A percentile compares a stretch with the other conserved stretches of the same genome.
Evolutionary conservation across 2,888 invertebrate genomes (phyloP).

Genomic region (Dorcus hopei): DNA sequence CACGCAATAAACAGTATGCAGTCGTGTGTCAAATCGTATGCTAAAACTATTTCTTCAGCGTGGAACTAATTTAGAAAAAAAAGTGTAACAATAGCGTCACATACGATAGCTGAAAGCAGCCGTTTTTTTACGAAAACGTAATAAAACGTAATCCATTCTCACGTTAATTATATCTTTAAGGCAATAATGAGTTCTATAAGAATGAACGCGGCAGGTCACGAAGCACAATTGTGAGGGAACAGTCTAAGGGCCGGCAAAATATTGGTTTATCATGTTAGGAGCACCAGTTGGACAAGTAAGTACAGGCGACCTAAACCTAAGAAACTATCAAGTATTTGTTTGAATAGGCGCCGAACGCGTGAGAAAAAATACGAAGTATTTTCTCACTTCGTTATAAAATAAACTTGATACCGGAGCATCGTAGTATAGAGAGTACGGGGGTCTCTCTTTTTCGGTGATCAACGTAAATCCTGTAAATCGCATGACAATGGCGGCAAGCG

Average conservation of each 20-base stretch:
- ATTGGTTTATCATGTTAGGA: conserved; percentile 27
- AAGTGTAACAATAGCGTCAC: too few relatives aligned
- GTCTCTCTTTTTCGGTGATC: background rate
- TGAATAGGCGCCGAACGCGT: conserved; percentile 16
- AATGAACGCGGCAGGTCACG: conserved; percentile 9
- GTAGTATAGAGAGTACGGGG: background rate
- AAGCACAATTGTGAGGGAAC: conserved; percentile 11
- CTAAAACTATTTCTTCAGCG: too few relatives aligned
- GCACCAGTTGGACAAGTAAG: conserved; percentile 17
- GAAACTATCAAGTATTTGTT: conserved; percentile 16
- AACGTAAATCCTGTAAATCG: background rate
- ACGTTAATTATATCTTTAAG: conserved; percentile 28
- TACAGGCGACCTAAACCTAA: conserved; percentile 5
- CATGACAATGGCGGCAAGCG: background rate
- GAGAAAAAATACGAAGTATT: conserved; percentile 19
- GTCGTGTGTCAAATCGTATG: too few relatives aligned
- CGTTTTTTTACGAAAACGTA: conserved; percentile 6
- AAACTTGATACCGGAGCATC: background rate
- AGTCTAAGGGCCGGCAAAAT: conserved; percentile 23
- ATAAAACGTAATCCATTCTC: conserved; percentile 25
- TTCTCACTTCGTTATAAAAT: conserved; percentile 19
- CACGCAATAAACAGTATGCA: too few relatives aligned
- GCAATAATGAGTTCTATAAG: conserved; percentile 24
- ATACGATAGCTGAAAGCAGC: too few relatives aligned
- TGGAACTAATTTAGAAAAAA: too few relatives aligned